Base-by-base conservation (phyloP, 2,888 invertebrate species). In the Monopis laevigella region DNA sequence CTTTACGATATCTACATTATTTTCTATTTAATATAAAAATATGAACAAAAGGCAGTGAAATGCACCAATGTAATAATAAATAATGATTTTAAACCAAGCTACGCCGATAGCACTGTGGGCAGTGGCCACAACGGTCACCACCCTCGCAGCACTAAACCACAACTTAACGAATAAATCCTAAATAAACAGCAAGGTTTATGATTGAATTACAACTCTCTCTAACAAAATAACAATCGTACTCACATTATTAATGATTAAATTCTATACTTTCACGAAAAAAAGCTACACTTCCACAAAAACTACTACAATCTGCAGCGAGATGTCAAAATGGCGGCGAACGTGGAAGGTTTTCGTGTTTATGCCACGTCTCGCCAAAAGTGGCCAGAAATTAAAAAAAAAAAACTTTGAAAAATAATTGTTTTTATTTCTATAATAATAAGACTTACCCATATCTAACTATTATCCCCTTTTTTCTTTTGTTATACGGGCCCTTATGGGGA, bases 261-360 rank as follows among this genome's bases (percentile, higher is more conserved):
- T 84, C 82, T 84, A 83, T 84, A 86, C 85, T 86, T 84, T 83
- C 82, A 85, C 83, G 78, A 82, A 83, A 39, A 40, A 40, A 18
- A 18, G 29, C 13, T 17, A 40, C 40, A 12, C 28, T 28, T 17
- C 29, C n/a, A 16, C 19, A 17, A 28, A 85, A 83, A 84, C 85
- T 86, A 85, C 84, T 86, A 87, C 88, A 88, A 88, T 89, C 89
- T 88, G 89, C 89, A 89, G 80, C 80, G 80, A 89, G 89, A 88
- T 88, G 87, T 86, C 86, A 86, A 85, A 85, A 88, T 85, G 84
- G 85, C 84, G n/a, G n/a, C n/a, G n/a, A n/a, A n/a, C n/a, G n/a
- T n/a, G n/a, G n/a, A n/a, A n/a, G n/a, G n/a, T 77, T 84, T 78
- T 86, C 85, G 84, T 85, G 84, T 85, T 83, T 84, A 83, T 89